Evolutionary conservation across 37 sponge, comb jelly and placozoan genomes (phyloP), one percentile per base, ranked within the genome.

Genomic region (Amphimedon queenslandica): DNA sequence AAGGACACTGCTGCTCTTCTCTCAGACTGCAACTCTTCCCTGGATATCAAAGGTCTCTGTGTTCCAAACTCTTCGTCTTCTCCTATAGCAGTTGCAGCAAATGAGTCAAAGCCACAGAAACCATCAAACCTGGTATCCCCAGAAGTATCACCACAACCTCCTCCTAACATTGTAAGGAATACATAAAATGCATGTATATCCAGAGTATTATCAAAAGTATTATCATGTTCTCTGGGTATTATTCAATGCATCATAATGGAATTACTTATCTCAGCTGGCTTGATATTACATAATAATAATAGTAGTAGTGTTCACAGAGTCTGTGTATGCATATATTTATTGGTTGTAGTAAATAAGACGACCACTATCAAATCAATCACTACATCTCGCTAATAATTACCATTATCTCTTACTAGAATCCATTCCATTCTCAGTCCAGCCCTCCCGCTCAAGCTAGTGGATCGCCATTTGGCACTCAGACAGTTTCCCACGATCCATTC

Each of bases 1-100:
- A 31, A 20, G 25, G 57, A 40, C 0, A 36, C 0, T 6, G 43
- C 76, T n/a, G 3, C 8, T 1, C 27, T 75, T 0, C 39, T 65
- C 1, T 36, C 76, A 21, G 60, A 41, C 4, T 31, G 37, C 24
- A 64, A 64, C 10, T 2, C 5, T 20, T n/a, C n/a, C n/a, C 51
- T 60, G 35, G 56, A 75, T 36, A 42, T 82, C 29, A 63, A 10
- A 4, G 20, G 42, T 0, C 53, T 82, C 24, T 66, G 68, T 13
- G 55, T 70, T 70, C 77, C 76, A 18, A 40, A 42, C n/a, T 37
- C 70, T 40, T 10, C 5, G 3, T 5, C 72, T 25, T n/a, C 5
- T 6, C 61, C 27, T 11, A n/a, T n/a, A 60, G 5, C 61, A 25
- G 21, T 6, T 1, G 32, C 42, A 30, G 8, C 16, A 25, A n/a